These are phyloP conservation scores for Notocelia uddmanniana DNA, from an alignment of 2,888 invertebrate species.

Conservation along the genomic window DNA sequence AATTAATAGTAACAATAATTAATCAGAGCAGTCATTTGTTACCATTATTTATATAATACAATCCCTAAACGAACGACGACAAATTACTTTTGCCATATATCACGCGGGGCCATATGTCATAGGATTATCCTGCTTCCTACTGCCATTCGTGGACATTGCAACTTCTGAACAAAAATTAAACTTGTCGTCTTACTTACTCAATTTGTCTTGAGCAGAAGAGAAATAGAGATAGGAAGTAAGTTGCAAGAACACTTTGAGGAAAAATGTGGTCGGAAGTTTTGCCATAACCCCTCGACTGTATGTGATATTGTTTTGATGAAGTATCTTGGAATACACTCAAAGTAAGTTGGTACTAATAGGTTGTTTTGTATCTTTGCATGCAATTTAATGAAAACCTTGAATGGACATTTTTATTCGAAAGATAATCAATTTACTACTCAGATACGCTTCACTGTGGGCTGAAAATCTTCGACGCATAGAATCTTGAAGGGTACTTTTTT, in stretches of 20 bases:
- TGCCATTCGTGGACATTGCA: not conserved
- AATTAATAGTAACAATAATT: not conserved
- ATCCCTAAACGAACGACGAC: constrained; percentile 17
- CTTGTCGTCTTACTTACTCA: constrained; percentile 2
- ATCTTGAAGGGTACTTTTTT: no score
- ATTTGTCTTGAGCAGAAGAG: not conserved
- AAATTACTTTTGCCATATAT: constrained; percentile 18
- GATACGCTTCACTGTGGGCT: no score
- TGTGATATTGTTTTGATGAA: not conserved
- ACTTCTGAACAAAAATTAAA: not conserved
- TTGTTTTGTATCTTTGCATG: no score
- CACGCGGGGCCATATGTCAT: constrained; percentile 16
- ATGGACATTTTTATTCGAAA: no score
- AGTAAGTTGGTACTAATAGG: no score
- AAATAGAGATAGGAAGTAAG: constrained; percentile 10
- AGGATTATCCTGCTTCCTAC: constrained; percentile 18
- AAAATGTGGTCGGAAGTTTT: constrained; percentile 3
- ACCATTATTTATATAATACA: constrained; percentile 12
- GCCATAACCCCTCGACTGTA: not conserved
- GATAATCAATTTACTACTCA: no score
- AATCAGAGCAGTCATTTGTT: constrained; percentile 3
- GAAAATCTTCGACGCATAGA: no score
- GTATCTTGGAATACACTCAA: not conserved
- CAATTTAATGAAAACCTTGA: no score
- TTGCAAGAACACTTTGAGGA: not conserved